Percentiles rank a stretch among this genome's conserved stretches.
phyloP scores from a whole-genome alignment of 2,113 vertebrate species.

The Corythaeola cristata region DNA sequence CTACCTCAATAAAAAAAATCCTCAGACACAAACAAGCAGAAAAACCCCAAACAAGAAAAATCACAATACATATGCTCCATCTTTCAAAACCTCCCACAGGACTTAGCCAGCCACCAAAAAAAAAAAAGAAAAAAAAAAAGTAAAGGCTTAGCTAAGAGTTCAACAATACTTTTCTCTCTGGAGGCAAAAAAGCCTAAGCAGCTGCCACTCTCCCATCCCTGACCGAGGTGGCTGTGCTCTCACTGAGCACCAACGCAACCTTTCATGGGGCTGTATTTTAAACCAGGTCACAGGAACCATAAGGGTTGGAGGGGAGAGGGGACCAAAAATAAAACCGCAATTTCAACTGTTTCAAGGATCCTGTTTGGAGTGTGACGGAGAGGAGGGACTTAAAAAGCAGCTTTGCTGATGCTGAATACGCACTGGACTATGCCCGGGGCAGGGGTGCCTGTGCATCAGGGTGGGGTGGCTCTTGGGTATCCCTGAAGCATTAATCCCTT shows the following conservation, averaged over 20 bases:
- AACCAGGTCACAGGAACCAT: fast-evolving
- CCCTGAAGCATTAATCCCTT: background rate
- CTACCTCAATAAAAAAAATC: background rate
- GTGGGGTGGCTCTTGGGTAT: background rate
- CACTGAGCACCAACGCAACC: background rate
- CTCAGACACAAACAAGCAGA: background rate
- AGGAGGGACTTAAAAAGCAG: background rate
- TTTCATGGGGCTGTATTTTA: background rate
- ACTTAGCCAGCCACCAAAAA: background rate
- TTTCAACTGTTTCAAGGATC: background rate
- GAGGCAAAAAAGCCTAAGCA: background rate
- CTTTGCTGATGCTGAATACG: background rate
- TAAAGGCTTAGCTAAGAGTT: background rate
- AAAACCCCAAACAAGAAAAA: background rate
- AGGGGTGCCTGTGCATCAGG: background rate
- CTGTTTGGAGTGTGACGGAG: background rate
- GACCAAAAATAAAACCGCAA: background rate
- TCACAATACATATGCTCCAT: background rate
- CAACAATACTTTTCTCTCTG: background rate
- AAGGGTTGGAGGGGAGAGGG: background rate
- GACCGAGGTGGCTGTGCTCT: background rate
- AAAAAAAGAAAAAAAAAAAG: background rate
- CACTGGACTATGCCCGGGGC: background rate
- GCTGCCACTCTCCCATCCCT: background rate
- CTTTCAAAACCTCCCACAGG: background rate